These are phyloP conservation scores for Heliconius ismenius DNA, from an alignment of 2,888 invertebrate species.

Conservation along the genomic window DNA sequence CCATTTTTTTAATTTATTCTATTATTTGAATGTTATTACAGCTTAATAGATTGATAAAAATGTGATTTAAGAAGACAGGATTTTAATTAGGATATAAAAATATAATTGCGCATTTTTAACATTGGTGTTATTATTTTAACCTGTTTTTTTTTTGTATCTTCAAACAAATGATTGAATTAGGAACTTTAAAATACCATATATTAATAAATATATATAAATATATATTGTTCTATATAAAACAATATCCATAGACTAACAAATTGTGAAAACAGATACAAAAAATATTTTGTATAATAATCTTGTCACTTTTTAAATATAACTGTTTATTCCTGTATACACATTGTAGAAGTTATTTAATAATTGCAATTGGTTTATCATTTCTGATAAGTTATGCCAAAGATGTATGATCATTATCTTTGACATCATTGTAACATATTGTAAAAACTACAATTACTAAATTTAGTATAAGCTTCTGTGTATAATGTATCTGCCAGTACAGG, in stretches of 20 bases:
- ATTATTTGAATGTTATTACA: not conserved
- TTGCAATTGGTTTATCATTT: slow-evolving; percentile 22
- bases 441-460: slow-evolving; percentile 43
- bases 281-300: slow-evolving; percentile 9
- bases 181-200: not conserved
- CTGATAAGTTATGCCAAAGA: slow-evolving; percentile 55
- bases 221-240: slow-evolving; percentile 7
- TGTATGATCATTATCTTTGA: slow-evolving; percentile 52
- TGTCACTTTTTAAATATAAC: not conserved
- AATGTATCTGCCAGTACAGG: slow-evolving; percentile 57
- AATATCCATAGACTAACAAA: not conserved
- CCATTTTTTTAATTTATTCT: not conserved
- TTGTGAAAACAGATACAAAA: slow-evolving; percentile 17
- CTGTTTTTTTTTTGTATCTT: not conserved
- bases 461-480: slow-evolving; percentile 49
- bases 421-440: slow-evolving; percentile 46
- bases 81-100: not conserved
- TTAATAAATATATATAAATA: not conserved
- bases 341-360: not conserved
- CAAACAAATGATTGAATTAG: slow-evolving; percentile 15
- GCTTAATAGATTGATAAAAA: not conserved
- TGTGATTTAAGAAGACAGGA: not conserved
- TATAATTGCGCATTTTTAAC: not conserved
- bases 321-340: slow-evolving; percentile 17
- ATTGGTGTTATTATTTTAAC: not conserved